Base-by-base conservation (phyloP, 2,888 invertebrate genomes). In the Ochlodes sylvanus region DNA sequence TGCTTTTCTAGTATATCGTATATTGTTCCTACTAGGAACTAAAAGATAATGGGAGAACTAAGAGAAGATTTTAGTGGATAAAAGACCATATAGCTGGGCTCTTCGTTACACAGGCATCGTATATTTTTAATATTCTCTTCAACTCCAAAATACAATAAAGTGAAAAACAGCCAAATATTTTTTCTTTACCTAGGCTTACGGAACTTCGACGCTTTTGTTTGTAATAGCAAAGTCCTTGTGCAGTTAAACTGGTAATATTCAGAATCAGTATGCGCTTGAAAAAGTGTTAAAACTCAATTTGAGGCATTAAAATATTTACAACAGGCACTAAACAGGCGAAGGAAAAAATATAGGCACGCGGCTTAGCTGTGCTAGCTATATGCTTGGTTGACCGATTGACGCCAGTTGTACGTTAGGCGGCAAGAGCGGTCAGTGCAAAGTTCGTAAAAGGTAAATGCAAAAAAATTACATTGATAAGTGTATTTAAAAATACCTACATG, bases 331-430 rank as follows among this genome's bases (percentile, higher is more conserved):
- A 66, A 66, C 21, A 52, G 58, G 79, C 76, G 81, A 76, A 80
- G 77, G 79, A 83, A 86, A 87, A 85, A 78, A 77, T 80, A 83
- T 80, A 82, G 81, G 78, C 86, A 87, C 83, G 86, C 86, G 80
- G 86, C 84, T 84, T 85, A 84, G 81, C 79, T 78, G 79, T 78
- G 77, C 72, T 71, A 70, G 74, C 71, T 72, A 76, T 75, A 71
- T 75, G 80, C 71, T 74, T 79, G 71, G 77, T 79, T 84, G 85
- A 85, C 85, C 87, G 81, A 79, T 74, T 78, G 77, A 73, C 76
- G 73, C 75, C 72, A 58, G 64, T 75, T 77, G 82, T 73, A 66
- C 73, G 76, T 72, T 21, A 68, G 19, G 10, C 69, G 67, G 83
- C 73, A 63, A 50, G 41, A 70, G 75, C 58, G 66, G 15, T 15